Evolutionary conservation across 2,888 invertebrate species (phyloP), one percentile per base, ranked within the genome.

Genomic region (Lingula anatina): DNA sequence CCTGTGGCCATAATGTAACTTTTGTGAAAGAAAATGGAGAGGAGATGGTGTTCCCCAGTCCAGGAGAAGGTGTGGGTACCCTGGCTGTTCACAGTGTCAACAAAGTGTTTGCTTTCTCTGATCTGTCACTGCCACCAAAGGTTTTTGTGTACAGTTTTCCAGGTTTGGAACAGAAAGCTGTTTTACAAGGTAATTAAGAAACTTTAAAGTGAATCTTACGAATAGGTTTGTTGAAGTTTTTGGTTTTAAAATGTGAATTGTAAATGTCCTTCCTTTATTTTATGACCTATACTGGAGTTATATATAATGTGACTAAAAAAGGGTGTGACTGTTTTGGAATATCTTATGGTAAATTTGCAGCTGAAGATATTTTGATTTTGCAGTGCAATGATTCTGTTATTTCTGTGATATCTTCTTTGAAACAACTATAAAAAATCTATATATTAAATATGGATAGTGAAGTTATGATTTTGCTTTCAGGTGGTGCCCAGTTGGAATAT

Each of bases 1-100:
- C 65, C 40, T 73, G 73, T 62, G 73, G 72, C 3, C 68, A 65
- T 49, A 70, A 66, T 55, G 57, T 75, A 21, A 73, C 71, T 47
- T 68, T 75, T 50, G 48, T 71, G 35, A 53, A 59, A 44, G 68
- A 67, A 40, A 64, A 68, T 62, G 73, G 70, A 20, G 51, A 62
- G 41, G 66, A 72, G 44, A 62, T 55, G 4, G 60, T 70, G 5
- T 72, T 69, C 54, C 59, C 65, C 42, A 64, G 68, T 51, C 62
- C 63, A 18, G 70, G 66, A 1, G 62, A 66, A 45, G 68, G 72
- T 7, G 52, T 73, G 4, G 69, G 71, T 15, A 61, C 68, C 3
- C 57, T 73, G 47, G 65, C 70, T 45, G 69, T 68, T 3, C 75
- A 75, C 49, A 59, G 53, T 18, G 45, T 62, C 28, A 68, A 68